Percentiles rank a stretch among this genome's conserved stretches.
phyloP scores from a whole-genome alignment of 2,888 invertebrate genomes.

The Tanytarsus gracilentus region DNA sequence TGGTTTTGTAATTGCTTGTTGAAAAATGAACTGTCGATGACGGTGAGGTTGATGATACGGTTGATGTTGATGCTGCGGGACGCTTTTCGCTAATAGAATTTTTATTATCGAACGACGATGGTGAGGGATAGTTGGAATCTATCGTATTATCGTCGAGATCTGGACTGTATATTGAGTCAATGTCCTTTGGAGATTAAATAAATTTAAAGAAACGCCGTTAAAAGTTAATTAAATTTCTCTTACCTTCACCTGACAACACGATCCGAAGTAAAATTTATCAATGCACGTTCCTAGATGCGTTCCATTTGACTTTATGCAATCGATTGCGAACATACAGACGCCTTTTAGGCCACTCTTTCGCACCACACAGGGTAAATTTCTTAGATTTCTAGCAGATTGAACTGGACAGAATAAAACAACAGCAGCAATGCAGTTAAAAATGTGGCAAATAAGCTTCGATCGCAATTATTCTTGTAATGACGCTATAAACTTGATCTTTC shows the following conservation, averaged over 20 bases:
- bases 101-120: constrained; percentile 30
- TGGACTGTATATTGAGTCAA: constrained; percentile 36
- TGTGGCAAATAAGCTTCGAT: not conserved
- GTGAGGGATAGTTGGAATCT: constrained; percentile 38
- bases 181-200: constrained; percentile 33
- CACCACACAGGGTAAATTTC: constrained; percentile 80
- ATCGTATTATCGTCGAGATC: constrained; percentile 44
- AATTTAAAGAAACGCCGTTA: not conserved
- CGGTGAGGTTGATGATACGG: constrained; percentile 29
- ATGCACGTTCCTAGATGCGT: constrained; percentile 87
- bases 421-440: not conserved
- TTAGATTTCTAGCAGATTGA: constrained; percentile 74
- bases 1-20: constrained; percentile 31
- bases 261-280: constrained; percentile 87
- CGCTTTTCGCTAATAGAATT: constrained; percentile 27
- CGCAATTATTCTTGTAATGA: constrained; percentile 12
- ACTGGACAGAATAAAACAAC: constrained; percentile 47
- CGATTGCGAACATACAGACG: constrained; percentile 89
- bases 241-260: constrained; percentile 71
- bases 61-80: constrained; percentile 14
- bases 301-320: constrained; percentile 83
- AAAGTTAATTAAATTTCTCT: constrained; percentile 29
- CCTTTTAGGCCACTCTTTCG: constrained; percentile 70
- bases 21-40: constrained; percentile 36
- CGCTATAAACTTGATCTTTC: not conserved